Base-by-base conservation (phyloP, 2,113 vertebrate species). In the Thomomys bottae region DNA sequence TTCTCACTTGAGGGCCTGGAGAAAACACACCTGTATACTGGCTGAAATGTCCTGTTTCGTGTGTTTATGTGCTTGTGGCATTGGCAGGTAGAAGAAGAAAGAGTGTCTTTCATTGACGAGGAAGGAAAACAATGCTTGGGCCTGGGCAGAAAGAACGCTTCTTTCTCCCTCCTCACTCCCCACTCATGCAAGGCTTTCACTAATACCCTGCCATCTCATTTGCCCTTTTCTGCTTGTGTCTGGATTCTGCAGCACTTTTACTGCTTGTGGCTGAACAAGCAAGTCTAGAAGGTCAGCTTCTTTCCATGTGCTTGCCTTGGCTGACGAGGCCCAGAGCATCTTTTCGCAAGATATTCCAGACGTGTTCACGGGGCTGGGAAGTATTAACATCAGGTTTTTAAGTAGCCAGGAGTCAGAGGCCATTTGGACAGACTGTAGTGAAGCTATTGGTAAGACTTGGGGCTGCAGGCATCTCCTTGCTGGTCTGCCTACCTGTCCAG, bases 11-110 rank as follows among this genome's bases (percentile, higher is more conserved):
- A 61, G 85, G 61, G 8, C 17, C 75, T 0, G 2, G 12, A 59
- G 66, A 61, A 67, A 76, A 26, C 45, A 28, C 15, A 23, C 42
- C 82, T 8, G 2, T 73, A 21, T n/a, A 28, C 23, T 30, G 70
- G 80, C 34, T n/a, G 83, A 87, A 34, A n/a, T 82, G 70, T 18
- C 49, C 70, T 85, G 64, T 87, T 68, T 63, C 70, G 6, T 84
- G 72, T 57, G 63, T 66, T 42, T 49, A 9, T 30, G n/a, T 24
- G 32, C 40, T 82, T 1, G 0, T 57, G 80, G 54, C 68, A 57
- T 21, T 77, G 92, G 67, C 71, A 67, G 12, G 68, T 8, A 2
- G 42, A 61, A 42, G 64, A 61, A 42, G 63, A 28, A 45, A 54
- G 42, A 10, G 71, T 45, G 26, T 42, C 24, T n/a, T 15, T 49